Evolutionary conservation across 2,888 invertebrate species (phyloP), one percentile per base, ranked within the genome.

Genomic region (Dasysyrphus albostriatus): DNA sequence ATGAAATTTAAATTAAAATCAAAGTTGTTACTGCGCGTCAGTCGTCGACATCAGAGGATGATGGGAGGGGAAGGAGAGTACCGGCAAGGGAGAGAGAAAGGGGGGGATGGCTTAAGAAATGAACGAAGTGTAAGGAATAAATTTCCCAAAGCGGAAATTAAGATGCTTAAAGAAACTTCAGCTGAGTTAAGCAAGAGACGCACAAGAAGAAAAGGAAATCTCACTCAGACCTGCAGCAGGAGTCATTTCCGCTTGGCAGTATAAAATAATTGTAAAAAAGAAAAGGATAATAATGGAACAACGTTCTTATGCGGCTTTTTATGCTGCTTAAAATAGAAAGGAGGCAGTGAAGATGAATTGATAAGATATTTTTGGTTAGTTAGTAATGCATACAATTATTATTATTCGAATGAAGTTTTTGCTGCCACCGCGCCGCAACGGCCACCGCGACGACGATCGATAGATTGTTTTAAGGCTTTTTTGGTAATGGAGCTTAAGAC

Each of bases 1-100:
- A 78, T 78, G 37, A 79, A 83, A 87, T 83, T 87, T 87, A 87
- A 82, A 87, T 87, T 76, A 77, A 73, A 83, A 87, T 87, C 78
- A 82, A 78, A 74, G 77, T 65, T 74, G 49, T 65, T 19, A 44
- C 58, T 58, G 34, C 44, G 34, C 44, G 56, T 54, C 32, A 32
- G 32, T 14, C 39, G 39, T 16, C 61, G 14, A 61, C 7, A 4
- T n/a, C n/a, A n/a, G n/a, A n/a, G n/a, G 10, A 16, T 9, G 9
- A 24, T 16, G 14, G n/a, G 32, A 10, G n/a, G 14, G 24, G 12
- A 29, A 34, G 24, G 24, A 24, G 39, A 9, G 24, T 37, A 16
- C 29, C 0, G 29, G 14, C 29, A 54, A 29, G 54, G n/a, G 14
- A 54, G 29, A 54, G 54, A 54, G 29, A 54, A 54, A 54, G 9